Evolutionary conservation across 2,797 vertebrate genomes (phyloP), one percentile per base, ranked within the genome.

Genomic region (Anniella stebbinsi): DNA sequence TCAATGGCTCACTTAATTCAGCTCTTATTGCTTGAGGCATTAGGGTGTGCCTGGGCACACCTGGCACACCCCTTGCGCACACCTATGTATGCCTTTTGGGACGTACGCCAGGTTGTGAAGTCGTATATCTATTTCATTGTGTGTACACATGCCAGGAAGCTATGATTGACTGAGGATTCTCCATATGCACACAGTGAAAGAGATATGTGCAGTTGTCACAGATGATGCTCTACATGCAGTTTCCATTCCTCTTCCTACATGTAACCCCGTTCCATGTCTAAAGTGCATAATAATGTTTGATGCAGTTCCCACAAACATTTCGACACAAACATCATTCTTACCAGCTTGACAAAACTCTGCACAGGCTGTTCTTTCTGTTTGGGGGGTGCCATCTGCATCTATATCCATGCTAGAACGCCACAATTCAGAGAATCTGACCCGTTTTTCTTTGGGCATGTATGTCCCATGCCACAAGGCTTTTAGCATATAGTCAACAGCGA

Each of bases 401-500:
- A 97, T 90, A 48, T 95, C 94, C 94, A 97, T 91, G 89, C 93
- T 95, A 63, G 96, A 96, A 4, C 97, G 96, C 97, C 97, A 98
- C 30, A 97, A n/a, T 84, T 98, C 97, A 28, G 96, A 97, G 93
- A 98, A 97, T 4, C 96, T 83, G 0, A 93, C 13, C 10, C 97
- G 93, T 85, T 97, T 98, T 12, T 97, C 97, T 91, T 88, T 96
- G 66, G 96, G 91, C 92, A 97, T 97, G 51, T 95, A 96, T 1
- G 95, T 94, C 13, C 97, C 97, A 67, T 98, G 97, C 98, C 98
- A 98, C 6, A 98, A 92, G 17, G 96, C 95, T 95, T 98, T 97
- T 75, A 97, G 91, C 85, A 96, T 95, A n/a, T 97, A 97, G 85
- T 98, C 97, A 63, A 97, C 85, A 30, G 93, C 89, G 63, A 97